These are phyloP conservation scores for Herpailurus yagouaroundi DNA, from an alignment of 2,113 vertebrate genomes.

Conservation along the genomic window DNA sequence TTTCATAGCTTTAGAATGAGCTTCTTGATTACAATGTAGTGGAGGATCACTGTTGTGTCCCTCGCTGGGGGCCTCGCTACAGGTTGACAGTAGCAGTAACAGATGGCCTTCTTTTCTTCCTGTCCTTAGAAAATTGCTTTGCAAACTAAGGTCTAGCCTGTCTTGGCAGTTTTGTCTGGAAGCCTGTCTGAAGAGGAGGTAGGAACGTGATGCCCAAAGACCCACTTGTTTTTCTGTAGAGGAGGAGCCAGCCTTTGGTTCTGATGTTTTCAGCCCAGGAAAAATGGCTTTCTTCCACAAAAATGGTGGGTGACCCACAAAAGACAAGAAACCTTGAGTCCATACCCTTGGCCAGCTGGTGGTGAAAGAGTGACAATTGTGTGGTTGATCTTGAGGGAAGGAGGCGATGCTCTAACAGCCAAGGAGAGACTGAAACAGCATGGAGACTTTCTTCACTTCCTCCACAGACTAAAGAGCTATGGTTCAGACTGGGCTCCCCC, in stretches of 20 bases:
- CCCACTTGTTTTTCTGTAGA: background rate
- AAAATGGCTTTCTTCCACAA: background rate
- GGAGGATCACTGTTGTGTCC: background rate
- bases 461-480: too few species aligned
- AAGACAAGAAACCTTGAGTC: background rate
- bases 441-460: background rate
- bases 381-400: background rate
- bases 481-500: background rate
- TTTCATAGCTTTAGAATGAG: background rate
- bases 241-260: background rate
- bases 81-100: background rate
- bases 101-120: background rate
- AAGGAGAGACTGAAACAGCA: background rate
- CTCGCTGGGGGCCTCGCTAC: background rate
- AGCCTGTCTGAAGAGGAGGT: background rate
- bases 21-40: background rate
- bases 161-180: background rate
- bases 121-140: background rate
- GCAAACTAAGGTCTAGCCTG: background rate
- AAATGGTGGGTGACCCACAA: background rate
- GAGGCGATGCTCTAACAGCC: fast-evolving
- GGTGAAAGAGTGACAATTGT: background rate
- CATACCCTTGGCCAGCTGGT: background rate
- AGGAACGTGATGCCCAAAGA: background rate
- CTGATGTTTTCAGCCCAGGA: background rate